Conservation (phyloP, 64 coral and sea anemone genomes). For the Trachythela sp. region DNA sequence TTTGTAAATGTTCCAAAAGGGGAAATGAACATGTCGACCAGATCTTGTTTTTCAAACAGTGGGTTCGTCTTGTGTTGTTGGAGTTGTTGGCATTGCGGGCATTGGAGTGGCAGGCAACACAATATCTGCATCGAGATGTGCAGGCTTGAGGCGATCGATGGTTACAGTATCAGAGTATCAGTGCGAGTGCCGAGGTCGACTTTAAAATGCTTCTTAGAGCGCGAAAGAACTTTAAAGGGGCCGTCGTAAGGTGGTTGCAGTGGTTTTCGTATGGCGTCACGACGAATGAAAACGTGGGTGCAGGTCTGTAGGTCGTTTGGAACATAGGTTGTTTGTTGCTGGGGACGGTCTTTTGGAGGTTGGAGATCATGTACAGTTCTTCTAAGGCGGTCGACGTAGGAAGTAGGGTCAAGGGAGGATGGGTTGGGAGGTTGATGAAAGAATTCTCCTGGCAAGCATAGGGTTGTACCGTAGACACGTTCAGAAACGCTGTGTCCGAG, state of each 20-base stretch:
- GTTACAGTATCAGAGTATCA: background rate
- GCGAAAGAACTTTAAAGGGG: slow-evolving; percentile 24
- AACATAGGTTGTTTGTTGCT: too few species aligned
- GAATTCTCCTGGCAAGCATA: too few species aligned
- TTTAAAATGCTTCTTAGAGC: slow-evolving; percentile 10
- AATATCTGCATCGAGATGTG: background rate
- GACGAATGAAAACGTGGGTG: too few species aligned
- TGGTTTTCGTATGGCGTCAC: slow-evolving; percentile 28
- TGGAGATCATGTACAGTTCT: too few species aligned
- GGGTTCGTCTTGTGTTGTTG: background rate
- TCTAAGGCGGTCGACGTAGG: too few species aligned
- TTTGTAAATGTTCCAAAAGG: too few species aligned
- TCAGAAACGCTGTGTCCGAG: too few species aligned
- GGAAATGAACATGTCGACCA: slow-evolving; percentile 14
- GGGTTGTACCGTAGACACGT: too few species aligned
- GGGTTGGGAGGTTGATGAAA: too few species aligned
- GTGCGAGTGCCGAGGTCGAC: slow-evolving; percentile 14
- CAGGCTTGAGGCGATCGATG: slow-evolving; percentile 18
- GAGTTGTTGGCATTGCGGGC: background rate
- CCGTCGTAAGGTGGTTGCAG: slow-evolving; percentile 33
- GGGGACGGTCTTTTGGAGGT: too few species aligned
- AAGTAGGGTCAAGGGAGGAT: too few species aligned
- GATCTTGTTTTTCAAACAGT: background rate
- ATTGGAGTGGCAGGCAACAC: background rate
- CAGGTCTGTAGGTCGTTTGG: too few species aligned